Evolutionary conservation across 1,140 invertebrate species (phyloP), one percentile per base, ranked within the genome.

Genomic region (Artemia franciscana): DNA sequence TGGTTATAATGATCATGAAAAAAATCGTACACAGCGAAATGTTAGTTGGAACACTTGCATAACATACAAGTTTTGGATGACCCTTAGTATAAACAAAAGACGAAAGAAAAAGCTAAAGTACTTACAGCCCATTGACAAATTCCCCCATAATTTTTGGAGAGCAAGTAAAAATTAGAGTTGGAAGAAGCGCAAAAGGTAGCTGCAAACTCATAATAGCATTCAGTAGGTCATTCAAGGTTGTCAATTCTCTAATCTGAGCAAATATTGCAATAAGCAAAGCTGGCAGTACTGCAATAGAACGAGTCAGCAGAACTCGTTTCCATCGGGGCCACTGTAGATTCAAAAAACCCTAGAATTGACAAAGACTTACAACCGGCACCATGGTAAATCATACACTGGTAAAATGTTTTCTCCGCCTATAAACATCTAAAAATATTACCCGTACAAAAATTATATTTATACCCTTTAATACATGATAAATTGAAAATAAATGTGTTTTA

Each of bases 191-290:
- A 70, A 88, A 88, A 2, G 85, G 85, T 62, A 88, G 70, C 68
- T 91, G 88, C 0, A 91, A 73, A 64, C 82, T 85, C 88, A 91
- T 91, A 3, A 91, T 77, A 2, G 86, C 87, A 73, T 94, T 94
- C 1, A 94, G 74, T n/a, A 87, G 75, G 70, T 93, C 89, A 70
- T 94, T 94, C 82, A 94, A 83, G 18, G 74, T 75, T 23, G 85
- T 87, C 39, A 94, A 72, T 65, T 90, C 78, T 21, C 81, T 70
- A 66, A 93, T 83, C 60, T 84, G 75, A 59, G 79, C 79, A 65
- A 79, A 87, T 65, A 84, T 80, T 2, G 89, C 85, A 1, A 88
- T 76, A 5, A 85, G 76, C 63, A 94, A 83, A n/a, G 90, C 93
- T 3, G 90, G 91, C 9, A 85, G 73, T 67, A 94, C 92, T 21